Percentiles rank a stretch among this genome's conserved stretches.
phyloP scores from a whole-genome alignment of 2,888 invertebrate species.

The Mellilla xanthometata region DNA sequence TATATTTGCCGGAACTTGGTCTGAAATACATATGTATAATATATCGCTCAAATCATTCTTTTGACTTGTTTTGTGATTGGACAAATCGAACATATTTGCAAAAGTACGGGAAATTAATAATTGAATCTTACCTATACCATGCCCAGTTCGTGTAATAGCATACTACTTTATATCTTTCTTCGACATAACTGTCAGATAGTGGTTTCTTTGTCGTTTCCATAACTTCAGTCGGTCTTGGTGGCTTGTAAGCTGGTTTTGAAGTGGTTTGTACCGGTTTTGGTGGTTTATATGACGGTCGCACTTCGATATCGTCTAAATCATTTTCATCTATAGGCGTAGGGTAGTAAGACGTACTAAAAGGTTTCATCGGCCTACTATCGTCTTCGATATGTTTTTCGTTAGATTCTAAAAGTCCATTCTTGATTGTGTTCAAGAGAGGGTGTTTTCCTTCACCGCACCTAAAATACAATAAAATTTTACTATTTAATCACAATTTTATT shows the following conservation, averaged over 20 bases:
- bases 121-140: constrained; percentile 86
- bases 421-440: constrained; percentile 90
- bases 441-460: constrained; percentile 91
- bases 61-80: no score
- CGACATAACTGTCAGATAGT: constrained; percentile 37
- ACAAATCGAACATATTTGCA: no score
- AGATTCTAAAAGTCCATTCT: constrained; percentile 85
- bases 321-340: constrained; percentile 54
- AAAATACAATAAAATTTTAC: constrained; percentile 26
- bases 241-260: constrained; percentile 23
- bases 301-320: constrained; percentile 70
- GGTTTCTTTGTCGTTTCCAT: constrained; percentile 50
- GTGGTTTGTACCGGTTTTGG: constrained; percentile 26
- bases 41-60: no score
- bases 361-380: constrained; percentile 17
- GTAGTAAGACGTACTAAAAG: constrained; percentile 39
- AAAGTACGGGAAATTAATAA: no score
- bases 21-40: constrained; percentile 68
- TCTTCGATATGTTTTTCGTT: constrained; percentile 33
- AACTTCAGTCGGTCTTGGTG: constrained; percentile 30
- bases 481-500: no score
- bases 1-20: constrained; percentile 90
- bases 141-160: constrained; percentile 98
- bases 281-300: constrained; percentile 45
- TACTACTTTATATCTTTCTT: constrained; percentile 87